Base-by-base conservation (phyloP, 2,113 vertebrate species). In the Meriones unguiculatus region DNA sequence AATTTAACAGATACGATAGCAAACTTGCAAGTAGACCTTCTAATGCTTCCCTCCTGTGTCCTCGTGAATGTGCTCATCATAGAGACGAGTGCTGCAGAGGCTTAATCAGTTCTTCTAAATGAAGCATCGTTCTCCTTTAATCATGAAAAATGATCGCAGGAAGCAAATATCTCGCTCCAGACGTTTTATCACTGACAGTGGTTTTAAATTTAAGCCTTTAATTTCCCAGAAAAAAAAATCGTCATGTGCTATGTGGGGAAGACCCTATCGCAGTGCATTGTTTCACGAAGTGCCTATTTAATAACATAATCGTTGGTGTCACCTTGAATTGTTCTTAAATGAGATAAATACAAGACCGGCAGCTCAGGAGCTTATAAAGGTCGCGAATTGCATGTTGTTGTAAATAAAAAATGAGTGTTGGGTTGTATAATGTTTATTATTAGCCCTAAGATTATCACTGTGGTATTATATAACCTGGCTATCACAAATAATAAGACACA, bases 161-260 rank as follows among this genome's bases (percentile, higher is more conserved):
- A 64, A 24, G 17, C 77, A 57, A 54, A 70, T 12, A 62, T 80
- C 89, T 96, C 87, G 87, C 28, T 28, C 41, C 38, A 30, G 57
- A 75, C 8, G 13, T 11, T 89, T 87, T 92, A 77, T 22, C 9
- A 70, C 30, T 70, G 54, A 81, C 32, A 77, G 25, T 80, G 35
- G 87, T 93, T 59, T 90, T 69, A 95, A 50, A n/a, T 38, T n/a
- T 92, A 50, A 81, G 82, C 80, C 65, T 87, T 77, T 78, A 87
- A 87, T 77, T 57, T 38, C n/a, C 52, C 12, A 41, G 35, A 14
- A 15, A 57, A 57, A 64, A 84, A 93, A 84, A 94, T 95, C 57
- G 46, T 72, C 86, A 7, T 91, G 25, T 92, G 2, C 62, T 76
- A 54, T 90, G 70, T 96, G 32, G 80, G 75, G 5, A 81, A 89